phyloP scores from a whole-genome alignment of 2,888 invertebrate species.

The Napeogenes inachia region DNA sequence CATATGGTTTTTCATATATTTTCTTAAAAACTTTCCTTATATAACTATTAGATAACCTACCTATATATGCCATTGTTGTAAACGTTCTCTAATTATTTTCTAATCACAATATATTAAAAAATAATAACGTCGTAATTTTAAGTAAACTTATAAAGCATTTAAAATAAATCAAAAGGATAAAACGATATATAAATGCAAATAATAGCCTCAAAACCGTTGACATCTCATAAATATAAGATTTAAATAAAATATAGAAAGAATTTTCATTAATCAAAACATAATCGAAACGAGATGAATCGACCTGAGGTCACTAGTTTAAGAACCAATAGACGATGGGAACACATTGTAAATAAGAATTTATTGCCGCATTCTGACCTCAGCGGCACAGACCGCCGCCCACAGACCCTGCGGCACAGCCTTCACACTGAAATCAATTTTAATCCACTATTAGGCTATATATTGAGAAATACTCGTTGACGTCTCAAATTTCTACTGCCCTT shows the following conservation, averaged over 20 bases:
- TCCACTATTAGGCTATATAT: constrained; percentile 7
- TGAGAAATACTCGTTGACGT: neutral
- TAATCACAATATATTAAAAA: neutral
- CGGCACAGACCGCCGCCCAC: constrained; percentile 42
- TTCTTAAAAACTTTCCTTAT: neutral
- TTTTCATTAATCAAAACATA: constrained; percentile 21
- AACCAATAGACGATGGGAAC: constrained; percentile 17
- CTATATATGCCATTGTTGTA: neutral
- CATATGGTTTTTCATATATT: neutral
- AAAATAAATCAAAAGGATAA: neutral
- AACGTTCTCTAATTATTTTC: neutral
- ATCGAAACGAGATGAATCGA: constrained; percentile 20
- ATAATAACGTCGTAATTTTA: neutral
- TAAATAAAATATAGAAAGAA: constrained; percentile 3
- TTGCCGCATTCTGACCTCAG: constrained; percentile 43
- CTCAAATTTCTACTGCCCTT: neutral
- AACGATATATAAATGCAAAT: neutral
- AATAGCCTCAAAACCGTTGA: neutral
- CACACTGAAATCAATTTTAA: constrained; percentile 52
- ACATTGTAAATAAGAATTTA: constrained; percentile 47
- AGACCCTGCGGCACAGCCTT: constrained; percentile 22
- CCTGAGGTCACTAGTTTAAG: constrained; percentile 17
- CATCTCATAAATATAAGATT: constrained; percentile 7
- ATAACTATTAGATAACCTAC: neutral
- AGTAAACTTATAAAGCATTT: neutral